phyloP scores from a whole-genome alignment of 2,113 vertebrate genomes.

The Crypturellus undulatus region DNA sequence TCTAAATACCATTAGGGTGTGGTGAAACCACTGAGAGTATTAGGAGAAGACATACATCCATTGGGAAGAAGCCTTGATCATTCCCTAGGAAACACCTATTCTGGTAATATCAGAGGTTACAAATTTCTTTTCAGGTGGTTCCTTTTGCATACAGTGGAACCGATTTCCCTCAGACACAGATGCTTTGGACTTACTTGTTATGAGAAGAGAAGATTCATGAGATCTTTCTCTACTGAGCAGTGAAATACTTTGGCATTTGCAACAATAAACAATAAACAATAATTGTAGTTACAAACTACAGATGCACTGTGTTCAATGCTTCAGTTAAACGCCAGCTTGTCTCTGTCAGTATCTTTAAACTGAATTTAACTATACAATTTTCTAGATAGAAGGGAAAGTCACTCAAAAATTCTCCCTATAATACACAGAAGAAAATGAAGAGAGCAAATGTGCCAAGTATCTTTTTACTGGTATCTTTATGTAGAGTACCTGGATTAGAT shows the following conservation, averaged over 20 bases:
- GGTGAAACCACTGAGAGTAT: fast-evolving
- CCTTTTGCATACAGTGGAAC: not conserved
- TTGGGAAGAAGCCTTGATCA: too few species aligned
- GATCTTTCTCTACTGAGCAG: not conserved
- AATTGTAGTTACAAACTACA: not conserved
- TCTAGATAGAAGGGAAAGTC: not conserved
- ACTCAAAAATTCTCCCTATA: not conserved
- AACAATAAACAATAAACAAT: not conserved
- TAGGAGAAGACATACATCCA: too few species aligned
- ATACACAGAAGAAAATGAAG: not conserved
- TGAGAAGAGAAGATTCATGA: not conserved
- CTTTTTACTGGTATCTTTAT: not conserved
- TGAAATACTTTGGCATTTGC: not conserved
- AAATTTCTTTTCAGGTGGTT: too few species aligned
- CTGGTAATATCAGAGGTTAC: too few species aligned
- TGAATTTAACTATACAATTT: not conserved
- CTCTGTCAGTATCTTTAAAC: not conserved
- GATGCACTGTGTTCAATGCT: not conserved
- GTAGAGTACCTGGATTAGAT: not conserved
- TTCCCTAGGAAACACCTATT: too few species aligned
- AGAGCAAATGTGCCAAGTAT: not conserved
- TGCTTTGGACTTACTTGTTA: not conserved
- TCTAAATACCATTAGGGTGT: not conserved
- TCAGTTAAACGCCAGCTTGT: not conserved
- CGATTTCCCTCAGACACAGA: not conserved